Conservation (phyloP, 2,113 vertebrate genomes). For the Brachyhypopomus occidentalis region DNA sequence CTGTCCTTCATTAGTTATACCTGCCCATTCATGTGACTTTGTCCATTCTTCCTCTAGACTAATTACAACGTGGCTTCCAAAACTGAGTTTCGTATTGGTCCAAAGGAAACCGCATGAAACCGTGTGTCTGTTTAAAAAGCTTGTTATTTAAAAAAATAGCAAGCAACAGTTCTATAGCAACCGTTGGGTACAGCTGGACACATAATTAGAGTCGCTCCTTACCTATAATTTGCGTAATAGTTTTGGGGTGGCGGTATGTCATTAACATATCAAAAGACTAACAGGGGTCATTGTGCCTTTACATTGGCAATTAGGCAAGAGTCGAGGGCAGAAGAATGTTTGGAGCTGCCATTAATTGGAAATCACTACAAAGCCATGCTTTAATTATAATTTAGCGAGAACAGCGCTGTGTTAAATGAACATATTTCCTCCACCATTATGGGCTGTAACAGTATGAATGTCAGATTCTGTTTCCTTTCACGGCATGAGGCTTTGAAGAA, state of each 20-base stretch:
- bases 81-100: conserved; percentile 41
- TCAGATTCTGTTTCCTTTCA: conserved; percentile 74
- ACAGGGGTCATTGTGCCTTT: conserved; percentile 76
- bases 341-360: conserved; percentile 76
- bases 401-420: conserved; percentile 73
- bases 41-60: neutral
- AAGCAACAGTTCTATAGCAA: conserved; percentile 64
- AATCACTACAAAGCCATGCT: conserved; percentile 76
- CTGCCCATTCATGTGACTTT: neutral
- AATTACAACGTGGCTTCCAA: conserved; percentile 12
- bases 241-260: conserved; percentile 76
- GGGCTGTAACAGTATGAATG: conserved; percentile 71
- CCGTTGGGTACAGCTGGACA: conserved; percentile 73
- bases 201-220: conserved; percentile 75
- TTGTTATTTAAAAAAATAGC: conserved; percentile 34
- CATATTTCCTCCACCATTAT: conserved; percentile 71
- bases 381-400: conserved; percentile 78
- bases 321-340: conserved; percentile 77
- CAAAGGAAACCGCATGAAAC: conserved; percentile 53
- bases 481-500: conserved; percentile 70
- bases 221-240: conserved; percentile 81
- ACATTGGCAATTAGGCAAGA: conserved; percentile 74
- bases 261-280: conserved; percentile 82
- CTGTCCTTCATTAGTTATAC: neutral
- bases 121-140: conserved; percentile 50